phyloP scores from a whole-genome alignment of 1,140 invertebrate species.

The Drosophila neocordata region DNA sequence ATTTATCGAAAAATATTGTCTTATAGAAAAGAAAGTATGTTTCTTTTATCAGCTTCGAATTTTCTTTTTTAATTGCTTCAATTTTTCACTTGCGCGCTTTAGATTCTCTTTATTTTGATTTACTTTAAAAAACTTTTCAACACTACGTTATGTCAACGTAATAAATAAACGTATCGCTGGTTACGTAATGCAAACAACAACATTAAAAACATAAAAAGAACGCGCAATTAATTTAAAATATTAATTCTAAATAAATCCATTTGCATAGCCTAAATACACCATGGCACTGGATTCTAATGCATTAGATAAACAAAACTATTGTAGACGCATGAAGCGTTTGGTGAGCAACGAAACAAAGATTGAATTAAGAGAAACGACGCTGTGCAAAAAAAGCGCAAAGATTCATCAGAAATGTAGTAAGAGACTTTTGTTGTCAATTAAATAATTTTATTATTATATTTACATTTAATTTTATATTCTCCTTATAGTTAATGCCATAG shows the following conservation, averaged over 20 bases:
- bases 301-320: neutral
- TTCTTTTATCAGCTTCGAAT: too few relatives aligned
- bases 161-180: too few relatives aligned
- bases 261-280: neutral
- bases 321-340: neutral
- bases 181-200: neutral
- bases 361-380: conserved; percentile 8
- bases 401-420: conserved; percentile 35
- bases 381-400: conserved; percentile 37
- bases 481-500: conserved; percentile 20
- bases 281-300: neutral
- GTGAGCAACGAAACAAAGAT: conserved; percentile 27
- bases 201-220: neutral
- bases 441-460: neutral
- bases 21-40: too few relatives aligned
- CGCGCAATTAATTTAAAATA: conserved; percentile 14
- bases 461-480: neutral
- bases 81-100: too few relatives aligned
- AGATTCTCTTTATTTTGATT: too few relatives aligned
- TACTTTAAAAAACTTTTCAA: too few relatives aligned
- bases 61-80: too few relatives aligned
- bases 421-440: neutral
- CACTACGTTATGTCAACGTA: too few relatives aligned
- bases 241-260: neutral
- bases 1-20: too few relatives aligned